Base-by-base conservation (phyloP, 2,888 invertebrate species). In the Tridacna gigas region DNA sequence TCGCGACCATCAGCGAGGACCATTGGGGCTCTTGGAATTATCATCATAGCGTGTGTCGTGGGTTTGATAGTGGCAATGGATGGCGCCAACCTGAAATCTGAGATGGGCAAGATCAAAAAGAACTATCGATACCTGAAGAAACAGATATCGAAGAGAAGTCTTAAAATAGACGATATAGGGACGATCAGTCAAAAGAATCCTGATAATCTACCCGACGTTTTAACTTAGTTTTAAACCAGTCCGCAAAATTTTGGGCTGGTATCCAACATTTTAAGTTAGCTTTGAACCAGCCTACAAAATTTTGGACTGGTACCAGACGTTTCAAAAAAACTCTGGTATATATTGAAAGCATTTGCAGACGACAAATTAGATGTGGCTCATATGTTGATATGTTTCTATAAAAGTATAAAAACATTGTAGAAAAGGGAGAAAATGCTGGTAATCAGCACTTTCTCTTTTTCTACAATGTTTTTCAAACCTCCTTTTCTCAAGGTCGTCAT, bases 1-100 rank as follows among this genome's bases (percentile, higher is more conserved):
- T 25, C 74, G 9, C 63, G 86, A 61, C 74, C 86, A 0, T 80
- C 83, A 0, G 82, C 86, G 15, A 37, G 65, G 37, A 80, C 83
- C 2, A 13, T 86, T 20, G 86, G 86, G 20, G 77, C 77, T 22
- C 25, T 86, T 15, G 83, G 80, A 0, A 73, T 82, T 5, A 66
- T 80, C 3, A 47, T 83, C 7, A 60, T 86, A 2, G 51, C 73
- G 12, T n/a, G 60, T 26, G 28, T 61, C 4, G 60, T 83, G 12
- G 69, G 71, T 11, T 47, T 65, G 4, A 76, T 86, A 12, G 76
- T 86, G 26, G 75, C 66, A 12, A 37, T 86, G 26, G 86, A 86
- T 51, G 79, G 83, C 51, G 67, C 80, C 2, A 86, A 47, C 9
- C 56, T 86, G 15, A 18, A 80, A 1, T 22, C 37, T n/a, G 82